Conservation (phyloP, 2,113 vertebrate species). For the Oxygymnocypris stewartii region DNA sequence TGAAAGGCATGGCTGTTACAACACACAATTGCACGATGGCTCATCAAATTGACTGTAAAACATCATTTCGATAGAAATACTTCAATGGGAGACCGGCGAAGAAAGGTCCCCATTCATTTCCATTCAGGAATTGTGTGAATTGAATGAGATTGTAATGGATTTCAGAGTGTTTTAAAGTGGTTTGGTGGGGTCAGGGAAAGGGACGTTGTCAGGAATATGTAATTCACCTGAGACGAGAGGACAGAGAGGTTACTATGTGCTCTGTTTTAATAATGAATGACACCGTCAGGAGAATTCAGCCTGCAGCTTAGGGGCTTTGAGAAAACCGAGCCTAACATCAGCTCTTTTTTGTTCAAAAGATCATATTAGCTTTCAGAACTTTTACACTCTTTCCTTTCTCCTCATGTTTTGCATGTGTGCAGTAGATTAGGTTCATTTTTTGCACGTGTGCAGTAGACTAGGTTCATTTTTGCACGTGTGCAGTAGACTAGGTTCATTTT, state of each 20-base stretch:
- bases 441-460: too few species aligned
- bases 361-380: background rate
- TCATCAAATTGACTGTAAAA: conserved; percentile 65
- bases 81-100: conserved; percentile 56
- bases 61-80: conserved; percentile 62
- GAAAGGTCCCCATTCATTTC: conserved; percentile 55
- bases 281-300: background rate
- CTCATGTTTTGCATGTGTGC: background rate
- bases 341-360: background rate
- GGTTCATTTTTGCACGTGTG: too few species aligned
- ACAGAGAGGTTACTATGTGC: background rate
- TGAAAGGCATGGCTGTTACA: conserved; percentile 69
- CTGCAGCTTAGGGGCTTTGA: background rate
- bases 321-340: background rate
- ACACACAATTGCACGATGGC: conserved; percentile 64
- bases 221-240: conserved; percentile 43
- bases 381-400: background rate
- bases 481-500: too few species aligned
- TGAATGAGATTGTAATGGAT: conserved; percentile 53
- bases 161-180: background rate
- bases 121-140: conserved; percentile 47
- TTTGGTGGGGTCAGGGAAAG: conserved; percentile 38
- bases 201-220: conserved; percentile 32
- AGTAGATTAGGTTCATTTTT: background rate
- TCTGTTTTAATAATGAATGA: conserved; percentile 15